These are phyloP conservation scores for Xiphophorus maculatus DNA, from an alignment of 2,113 vertebrate species.

Conservation along the genomic window DNA sequence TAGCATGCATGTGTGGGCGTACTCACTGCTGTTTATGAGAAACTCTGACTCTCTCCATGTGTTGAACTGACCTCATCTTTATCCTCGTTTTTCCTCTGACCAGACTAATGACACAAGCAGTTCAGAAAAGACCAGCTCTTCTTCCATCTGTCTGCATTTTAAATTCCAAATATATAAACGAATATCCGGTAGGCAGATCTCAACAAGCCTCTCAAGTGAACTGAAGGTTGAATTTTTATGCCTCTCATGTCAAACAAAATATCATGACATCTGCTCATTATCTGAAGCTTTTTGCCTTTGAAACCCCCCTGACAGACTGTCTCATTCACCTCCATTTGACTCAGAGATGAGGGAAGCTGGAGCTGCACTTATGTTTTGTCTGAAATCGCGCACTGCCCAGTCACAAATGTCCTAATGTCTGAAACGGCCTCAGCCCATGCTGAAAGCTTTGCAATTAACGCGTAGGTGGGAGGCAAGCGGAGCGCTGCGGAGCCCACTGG, in stretches of 20 bases:
- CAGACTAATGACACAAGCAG: constrained; percentile 1
- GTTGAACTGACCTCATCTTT: constrained; percentile 2
- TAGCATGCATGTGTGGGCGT: background rate
- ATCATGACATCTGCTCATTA: constrained; percentile 76
- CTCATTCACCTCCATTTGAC: constrained; percentile 70
- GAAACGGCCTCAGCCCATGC: constrained; percentile 37
- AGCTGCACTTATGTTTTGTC: constrained; percentile 22
- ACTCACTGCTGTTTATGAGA: background rate
- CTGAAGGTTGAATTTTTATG: constrained; percentile 62
- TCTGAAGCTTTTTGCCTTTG: constrained; percentile 47
- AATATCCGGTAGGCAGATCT: constrained; percentile 11
- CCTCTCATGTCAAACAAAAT: constrained; percentile 61
- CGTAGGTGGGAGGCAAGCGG: constrained; percentile 70
- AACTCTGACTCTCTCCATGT: background rate
- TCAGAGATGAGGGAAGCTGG: constrained; percentile 47
- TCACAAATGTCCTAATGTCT: constrained; percentile 31
- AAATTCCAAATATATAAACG: constrained; percentile 36
- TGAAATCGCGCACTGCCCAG: constrained; percentile 25
- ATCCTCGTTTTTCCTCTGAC: constrained; percentile 3
- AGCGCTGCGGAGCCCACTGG: constrained; percentile 39
- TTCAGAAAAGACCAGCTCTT: constrained; percentile 40
- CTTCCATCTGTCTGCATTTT: constrained; percentile 45
- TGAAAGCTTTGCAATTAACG: constrained; percentile 76
- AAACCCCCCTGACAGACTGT: constrained; percentile 61
- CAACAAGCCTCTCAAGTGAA: constrained; percentile 21